Base-by-base conservation (phyloP, 2,113 vertebrate species). In the Sinocyclocheilus grahami region DNA sequence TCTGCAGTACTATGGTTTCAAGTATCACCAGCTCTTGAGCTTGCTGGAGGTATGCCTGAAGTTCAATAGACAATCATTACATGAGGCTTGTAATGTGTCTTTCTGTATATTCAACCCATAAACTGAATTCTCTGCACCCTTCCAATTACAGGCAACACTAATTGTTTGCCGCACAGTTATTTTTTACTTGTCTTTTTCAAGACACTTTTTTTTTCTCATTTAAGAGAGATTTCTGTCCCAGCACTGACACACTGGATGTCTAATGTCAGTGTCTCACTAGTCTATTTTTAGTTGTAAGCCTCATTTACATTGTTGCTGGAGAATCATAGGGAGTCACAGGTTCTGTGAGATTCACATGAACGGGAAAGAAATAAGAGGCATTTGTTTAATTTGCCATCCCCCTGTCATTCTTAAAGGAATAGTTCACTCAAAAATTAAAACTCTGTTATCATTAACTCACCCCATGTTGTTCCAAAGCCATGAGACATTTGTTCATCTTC, bases 11-110 rank as follows among this genome's bases (percentile, higher is more conserved):
- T 96, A 99, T 97, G 96, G 97, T 99, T 98, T 99, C 98, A 97
- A 99, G 97, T 96, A 99, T 97, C 96, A 99, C 98, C 96, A 99
- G 96, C 95, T 99, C 98, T 97, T 99, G 98, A 93, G 98, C 98
- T 95, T 99, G 98, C 86, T 99, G 98, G 96, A 99, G 97, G 92
- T 99, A 99, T 94, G 97, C 96, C 98, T 99, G 95, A 92, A 95
- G 96, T 95, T 95, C 92, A 95, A 96, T 92, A 95, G 94, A 94
- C 94, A 95, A 90, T 92, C 94, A 94, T 95, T 95, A 94, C 94
- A 95, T 93, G 90, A 94, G 91, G 93, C 90, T 87, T 94, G 93
- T 95, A 95, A 95, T 94, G 94, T 91, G 94, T 95, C 93, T 94
- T 91, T 91, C 85, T 88, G 89, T 90, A 93, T 89, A 55, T 55